These are phyloP conservation scores for Micromesistius poutassou DNA, from an alignment of 2,797 vertebrate species.

Conservation along the genomic window DNA sequence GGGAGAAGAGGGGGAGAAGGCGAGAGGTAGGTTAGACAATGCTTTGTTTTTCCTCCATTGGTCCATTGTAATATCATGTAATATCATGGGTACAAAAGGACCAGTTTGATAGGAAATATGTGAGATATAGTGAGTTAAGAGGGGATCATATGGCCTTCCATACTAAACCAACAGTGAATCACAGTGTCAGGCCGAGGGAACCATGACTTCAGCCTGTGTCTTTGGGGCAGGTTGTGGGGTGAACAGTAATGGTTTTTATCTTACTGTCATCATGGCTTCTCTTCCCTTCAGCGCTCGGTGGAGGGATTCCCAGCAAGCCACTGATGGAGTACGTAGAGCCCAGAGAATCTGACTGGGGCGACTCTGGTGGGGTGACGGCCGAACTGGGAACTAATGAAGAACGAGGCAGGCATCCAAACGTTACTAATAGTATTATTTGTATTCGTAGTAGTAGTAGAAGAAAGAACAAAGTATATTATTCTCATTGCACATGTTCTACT, in stretches of 20 bases:
- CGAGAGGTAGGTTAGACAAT: not conserved
- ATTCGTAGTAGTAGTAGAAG: not conserved
- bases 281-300: constrained; percentile 78
- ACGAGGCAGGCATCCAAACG: not conserved
- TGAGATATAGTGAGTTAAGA: too few relatives aligned
- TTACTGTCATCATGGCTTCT: constrained; percentile 90
- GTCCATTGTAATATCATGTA: not conserved
- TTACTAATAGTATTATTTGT: not conserved
- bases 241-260: constrained; percentile 30
- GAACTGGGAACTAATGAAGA: constrained; percentile 81
- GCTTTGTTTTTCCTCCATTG: not conserved
- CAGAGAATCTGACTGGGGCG: constrained; percentile 85
- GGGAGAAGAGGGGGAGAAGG: not conserved
- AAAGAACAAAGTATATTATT: not conserved
- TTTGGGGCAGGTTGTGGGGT: too few relatives aligned
- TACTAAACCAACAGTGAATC: not conserved
- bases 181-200: not conserved
- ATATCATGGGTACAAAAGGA: too few relatives aligned
- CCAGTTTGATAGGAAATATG: too few relatives aligned
- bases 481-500: too few relatives aligned
- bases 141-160: not conserved
- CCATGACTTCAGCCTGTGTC: not conserved
- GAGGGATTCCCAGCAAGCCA: constrained; percentile 84
- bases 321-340: constrained; percentile 92
- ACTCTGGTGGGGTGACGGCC: constrained; percentile 86